Evolutionary conservation across 2,888 invertebrate genomes (phyloP), one percentile per base, ranked within the genome.

Genomic region (Seladonia tumulorum): DNA sequence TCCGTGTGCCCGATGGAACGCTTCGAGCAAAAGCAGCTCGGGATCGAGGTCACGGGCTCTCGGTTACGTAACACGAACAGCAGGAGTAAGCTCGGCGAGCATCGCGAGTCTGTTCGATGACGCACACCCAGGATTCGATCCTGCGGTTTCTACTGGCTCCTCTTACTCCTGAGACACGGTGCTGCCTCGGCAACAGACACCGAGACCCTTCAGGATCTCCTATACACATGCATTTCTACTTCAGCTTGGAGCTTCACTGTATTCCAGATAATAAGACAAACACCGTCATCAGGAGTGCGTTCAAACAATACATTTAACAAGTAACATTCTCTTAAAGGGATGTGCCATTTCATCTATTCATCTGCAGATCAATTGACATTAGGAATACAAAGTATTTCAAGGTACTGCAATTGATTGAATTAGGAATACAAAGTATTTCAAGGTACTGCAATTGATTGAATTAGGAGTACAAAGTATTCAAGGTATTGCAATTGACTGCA

Each of bases 1-100:
- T 86, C 72, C 39, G 68, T 77, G 76, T 77, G 76, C 39, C 22
- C 68, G 68, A 77, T 45, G 79, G 57, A 74, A 78, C 75, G 84
- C 81, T 81, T 82, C 87, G 78, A 83, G 89, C 85, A 86, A 86
- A 76, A 90, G 85, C 86, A 82, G 89, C 88, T 89, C 79, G 89
- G 89, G 91, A 93, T 93, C 92, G 93, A 93, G 93, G 93, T 93
- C 93, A 93, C 92, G 93, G 86, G 66, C 88, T 86, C 87, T 90
- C 85, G 82, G 88, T 93, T 93, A 93, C 89, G 92, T 91, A 93
- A 93, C 84, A 82, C 86, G 84, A 84, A 81, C 81, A 77, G 78
- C 80, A 82, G 82, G 88, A 89, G 81, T 82, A 82, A 81, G 87
- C 80, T 81, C 14, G 73, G 5, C 25, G 53, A 35, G 29, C 29